These are phyloP conservation scores for Harpegnathos saltator DNA, from an alignment of 1,140 invertebrate species.

Conservation along the genomic window DNA sequence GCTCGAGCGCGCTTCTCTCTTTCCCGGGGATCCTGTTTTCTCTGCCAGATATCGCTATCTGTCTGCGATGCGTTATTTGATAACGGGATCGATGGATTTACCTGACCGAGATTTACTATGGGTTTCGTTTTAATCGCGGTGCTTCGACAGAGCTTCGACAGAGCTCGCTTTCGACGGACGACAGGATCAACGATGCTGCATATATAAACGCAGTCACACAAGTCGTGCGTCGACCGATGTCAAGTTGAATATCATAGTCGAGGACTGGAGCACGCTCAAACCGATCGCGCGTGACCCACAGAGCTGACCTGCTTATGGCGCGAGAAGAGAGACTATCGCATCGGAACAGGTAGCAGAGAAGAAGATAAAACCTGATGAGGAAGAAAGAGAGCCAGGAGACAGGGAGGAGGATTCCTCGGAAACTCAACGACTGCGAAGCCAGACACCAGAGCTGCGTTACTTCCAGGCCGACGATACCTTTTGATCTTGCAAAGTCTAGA, in stretches of 20 bases:
- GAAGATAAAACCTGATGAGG: conserved; percentile 37
- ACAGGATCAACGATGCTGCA: neutral
- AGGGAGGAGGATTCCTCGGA: conserved; percentile 55
- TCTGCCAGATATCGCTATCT: neutral
- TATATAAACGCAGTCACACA: too few species aligned
- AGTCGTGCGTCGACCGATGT: neutral
- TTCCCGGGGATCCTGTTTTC: neutral
- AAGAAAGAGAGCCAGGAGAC: conserved; percentile 27
- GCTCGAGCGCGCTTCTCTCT: neutral
- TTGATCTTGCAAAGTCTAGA: conserved; percentile 81
- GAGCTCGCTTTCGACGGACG: neutral
- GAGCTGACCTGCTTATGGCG: neutral
- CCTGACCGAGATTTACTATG: neutral
- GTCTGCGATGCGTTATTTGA: neutral
- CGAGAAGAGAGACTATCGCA: conserved; percentile 22
- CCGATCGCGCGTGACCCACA: conserved; percentile 58
- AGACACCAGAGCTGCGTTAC: conserved; percentile 77
- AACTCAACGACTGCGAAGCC: conserved; percentile 68
- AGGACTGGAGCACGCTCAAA: conserved; percentile 32
- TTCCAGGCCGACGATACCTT: conserved; percentile 79
- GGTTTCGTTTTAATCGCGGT: neutral
- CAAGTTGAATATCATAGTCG: conserved; percentile 39
- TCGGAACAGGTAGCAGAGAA: conserved; percentile 15
- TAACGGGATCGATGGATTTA: neutral
- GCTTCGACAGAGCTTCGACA: too few species aligned